Base-by-base conservation (phyloP, 2,888 invertebrate genomes). In the Cancer borealis region DNA sequence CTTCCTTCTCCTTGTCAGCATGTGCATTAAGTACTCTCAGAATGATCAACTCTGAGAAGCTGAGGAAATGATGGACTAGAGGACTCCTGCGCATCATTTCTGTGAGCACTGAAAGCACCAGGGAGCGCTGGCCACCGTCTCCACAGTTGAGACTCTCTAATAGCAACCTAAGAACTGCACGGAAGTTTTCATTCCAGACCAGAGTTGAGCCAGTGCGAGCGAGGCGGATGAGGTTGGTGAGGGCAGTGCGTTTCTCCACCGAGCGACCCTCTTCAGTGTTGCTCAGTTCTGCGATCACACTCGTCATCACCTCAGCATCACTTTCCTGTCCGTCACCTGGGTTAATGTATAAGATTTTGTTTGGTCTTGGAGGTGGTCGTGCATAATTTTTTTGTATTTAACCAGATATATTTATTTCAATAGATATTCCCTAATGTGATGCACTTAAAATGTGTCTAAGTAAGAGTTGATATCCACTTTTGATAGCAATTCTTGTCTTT, bases 21-120 rank as follows among this genome's bases (percentile, higher is more conserved):
- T 99, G 98, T 93, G 98, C 98, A 96, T 98, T 98, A 96, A 99
- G 97, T 21, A 99, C 98, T 97, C 98, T 98, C 92, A 99, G 97
- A 93, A 99, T 97, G 79, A 99, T 98, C 93, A 99, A 97, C 97
- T 99, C 99, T 45, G 95, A 95, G 92, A 95, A 95, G 91, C 93
- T 95, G 93, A 98, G 98, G 97, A 98, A 99, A 96, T 98, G 98
- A 96, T 98, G 97, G 97, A 99, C 99, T 96, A 98, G 98, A 95
- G 98, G 97, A 88, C 98, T 97, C 93, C 98, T 97, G 95, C 98
- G 97, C 96, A 99, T 97, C 96, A 99, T 98, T 97, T 99, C 99
- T 95, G 98, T 97, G 88, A 99, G 97, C 39, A 98, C 98, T 96
- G 98, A 97, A 92, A 99, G 97, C 0, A 98, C 98, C 95, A 98